Evolutionary conservation across 2,888 invertebrate genomes (phyloP), one percentile per base, ranked within the genome.

Genomic region (Melitaea athalia): DNA sequence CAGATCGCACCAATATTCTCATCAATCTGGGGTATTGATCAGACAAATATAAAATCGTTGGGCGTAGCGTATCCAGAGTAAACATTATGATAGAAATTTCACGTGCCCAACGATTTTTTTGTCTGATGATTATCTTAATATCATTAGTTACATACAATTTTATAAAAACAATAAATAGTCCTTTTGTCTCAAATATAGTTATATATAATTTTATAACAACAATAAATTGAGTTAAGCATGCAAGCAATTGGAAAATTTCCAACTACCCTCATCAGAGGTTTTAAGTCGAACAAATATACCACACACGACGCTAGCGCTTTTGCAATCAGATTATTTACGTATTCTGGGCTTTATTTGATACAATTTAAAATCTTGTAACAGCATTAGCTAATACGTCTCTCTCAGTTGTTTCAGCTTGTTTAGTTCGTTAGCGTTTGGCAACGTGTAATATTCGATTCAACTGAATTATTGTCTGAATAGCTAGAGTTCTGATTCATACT

Each of bases 191-290:
- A n/a, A n/a, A n/a, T n/a, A n/a, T n/a, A n/a, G n/a, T 49, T 45
- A 10, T 12, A 49, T n/a, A n/a, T 4, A 49, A n/a, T 6, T 49
- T n/a, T 47, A 47, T 47, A n/a, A 45, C 7, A 10, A 45, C 4
- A n/a, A n/a, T 24, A 52, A 52, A 52, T 57, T 57, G n/a, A 15
- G 38, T 57, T n/a, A 57, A 38, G 1, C 55, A 38, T 15, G 15
- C 38, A n/a, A 42, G 42, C 31, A 33, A 33, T 42, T 57, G 57
- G 57, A 57, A 15, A 57, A 14, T 57, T n/a, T 57, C 57, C 57
- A 57, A 57, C 15, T 17, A 14, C 15, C 33, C 38, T 57, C 15
- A 57, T 10, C 3, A 8, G 57, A 33, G 10, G 7, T 57, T 42
- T 38, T 15, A 1, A 15, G 0, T 14, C 38, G 57, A 15, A 57